Base-by-base conservation (phyloP, 2,888 invertebrate genomes). In the Tinea semifulvella region DNA sequence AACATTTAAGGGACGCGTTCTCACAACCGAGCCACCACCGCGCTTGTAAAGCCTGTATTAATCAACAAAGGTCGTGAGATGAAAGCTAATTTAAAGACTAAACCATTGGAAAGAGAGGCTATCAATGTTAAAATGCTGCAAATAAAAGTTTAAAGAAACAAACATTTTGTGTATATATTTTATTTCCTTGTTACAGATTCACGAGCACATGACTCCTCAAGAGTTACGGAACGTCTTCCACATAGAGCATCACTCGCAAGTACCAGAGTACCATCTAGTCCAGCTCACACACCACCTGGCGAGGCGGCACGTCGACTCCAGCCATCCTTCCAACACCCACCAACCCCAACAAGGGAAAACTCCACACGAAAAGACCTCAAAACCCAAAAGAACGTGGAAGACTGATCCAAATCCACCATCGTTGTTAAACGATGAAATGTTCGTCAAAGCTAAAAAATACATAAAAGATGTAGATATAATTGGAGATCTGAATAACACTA, bases 211-310 rank as follows among this genome's bases (percentile, higher is more conserved):
- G 94, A 90, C 91, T 54, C 72, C 85, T 62, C 89, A 91, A 50
- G 94, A 95, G 77, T 80, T 94, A 61, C 85, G 85, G 65, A 86
- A 85, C 62, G 87, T 94, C 52, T 95, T 95, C 79, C 93, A 94
- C 73, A 91, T 93, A 56, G 90, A 91, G 48, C 84, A 86, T 59
- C 87, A 88, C 68, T 85, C 87, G 57, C 82, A 87, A 65, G 91
- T 95, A 58, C 95, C 95, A 50, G 84, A 89, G 55, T 95, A 95
- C 73, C 91, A 94, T 79, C 82, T 94, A 56, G 87, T 94, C 45
- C 87, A 89, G 52, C 83, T 94, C 51, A 82, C 85, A 46, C 91
- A 90, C 68, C 86, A 86, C 51, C 56, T 81, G 0, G 53, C 77
- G 5, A 61, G 81, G 54, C 65, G 82, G 60, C 71, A 82, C 55